phyloP scores from a whole-genome alignment of 2,113 vertebrate species.

The Carassius auratus region DNA sequence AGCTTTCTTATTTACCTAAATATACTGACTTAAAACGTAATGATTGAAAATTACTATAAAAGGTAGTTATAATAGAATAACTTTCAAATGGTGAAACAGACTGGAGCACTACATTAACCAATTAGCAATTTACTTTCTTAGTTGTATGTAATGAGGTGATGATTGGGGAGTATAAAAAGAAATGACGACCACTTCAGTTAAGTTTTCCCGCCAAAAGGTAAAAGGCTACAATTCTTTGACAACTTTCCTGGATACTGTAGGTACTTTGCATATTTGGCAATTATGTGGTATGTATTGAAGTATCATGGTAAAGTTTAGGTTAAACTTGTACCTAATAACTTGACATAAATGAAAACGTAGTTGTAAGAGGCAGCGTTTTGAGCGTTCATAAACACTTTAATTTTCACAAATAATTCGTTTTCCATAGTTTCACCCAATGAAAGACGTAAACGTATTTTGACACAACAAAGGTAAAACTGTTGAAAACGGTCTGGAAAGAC shows the following conservation, averaged over 20 bases:
- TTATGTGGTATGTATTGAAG: not conserved
- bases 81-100: not conserved
- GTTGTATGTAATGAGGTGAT: not conserved
- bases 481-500: not conserved
- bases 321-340: not conserved
- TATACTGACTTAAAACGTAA: not conserved
- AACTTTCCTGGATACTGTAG: too few relatives aligned
- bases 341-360: not conserved
- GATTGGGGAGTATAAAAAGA: not conserved
- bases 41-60: not conserved
- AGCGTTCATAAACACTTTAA: too few relatives aligned
- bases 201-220: not conserved
- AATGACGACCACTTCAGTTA: not conserved
- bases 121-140: not conserved
- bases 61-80: not conserved
- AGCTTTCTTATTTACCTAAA: not conserved
- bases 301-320: not conserved
- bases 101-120: not conserved
- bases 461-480: not conserved
- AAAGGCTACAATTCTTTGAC: not conserved
- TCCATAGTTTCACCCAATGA: not conserved
- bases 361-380: not conserved
- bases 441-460: not conserved
- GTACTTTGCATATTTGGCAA: not conserved
- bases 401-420: not conserved